A percentile compares a stretch with the other conserved stretches of the same genome.
Conservation (phyloP, 2,797 vertebrate genomes). For the Notoglanidium macrostoma region DNA sequence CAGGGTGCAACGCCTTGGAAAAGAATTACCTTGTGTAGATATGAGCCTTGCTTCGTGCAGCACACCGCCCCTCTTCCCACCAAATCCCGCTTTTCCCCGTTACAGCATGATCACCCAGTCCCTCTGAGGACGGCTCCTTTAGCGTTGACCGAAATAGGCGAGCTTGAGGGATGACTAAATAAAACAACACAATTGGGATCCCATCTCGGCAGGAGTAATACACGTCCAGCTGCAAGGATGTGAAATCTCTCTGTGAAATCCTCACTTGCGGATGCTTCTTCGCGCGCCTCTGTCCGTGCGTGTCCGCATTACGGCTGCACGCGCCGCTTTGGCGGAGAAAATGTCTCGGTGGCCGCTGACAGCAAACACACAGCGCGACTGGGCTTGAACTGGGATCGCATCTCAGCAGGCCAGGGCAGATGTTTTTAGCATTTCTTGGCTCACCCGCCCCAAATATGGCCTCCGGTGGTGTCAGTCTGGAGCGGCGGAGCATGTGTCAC, state of each 20-base stretch:
- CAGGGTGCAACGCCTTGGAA: slow-evolving; percentile 12
- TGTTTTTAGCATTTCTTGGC: slow-evolving; percentile 66
- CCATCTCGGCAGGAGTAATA: slow-evolving; percentile 57
- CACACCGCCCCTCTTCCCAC: slow-evolving; percentile 57
- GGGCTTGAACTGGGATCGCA: slow-evolving; percentile 67
- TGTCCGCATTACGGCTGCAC: slow-evolving; percentile 78
- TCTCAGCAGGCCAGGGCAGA: slow-evolving; percentile 64
- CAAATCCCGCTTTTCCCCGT: slow-evolving; percentile 55
- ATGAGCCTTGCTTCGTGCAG: slow-evolving; percentile 68
- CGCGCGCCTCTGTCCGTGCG: slow-evolving; percentile 48
- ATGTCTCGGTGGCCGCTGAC: slow-evolving; percentile 72
- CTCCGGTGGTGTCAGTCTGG: slow-evolving; percentile 68
- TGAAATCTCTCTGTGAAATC: slow-evolving; percentile 60
- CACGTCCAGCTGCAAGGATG: slow-evolving; percentile 32
- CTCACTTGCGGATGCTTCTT: slow-evolving; percentile 44
- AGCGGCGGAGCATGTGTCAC: slow-evolving; percentile 67
- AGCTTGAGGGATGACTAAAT: slow-evolving; percentile 30
- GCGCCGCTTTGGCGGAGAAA: slow-evolving; percentile 72
- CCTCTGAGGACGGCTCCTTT: slow-evolving; percentile 47
- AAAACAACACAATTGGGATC: slow-evolving; percentile 63
- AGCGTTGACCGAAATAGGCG: slow-evolving; percentile 69
- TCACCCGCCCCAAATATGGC: slow-evolving; percentile 61
- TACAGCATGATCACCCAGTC: slow-evolving; percentile 55
- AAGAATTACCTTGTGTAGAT: slow-evolving; percentile 76
- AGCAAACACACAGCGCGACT: slow-evolving; percentile 64